Evolutionary conservation across 1,140 invertebrate genomes (phyloP).

Genomic region (Scaptomyza graminum): DNA sequence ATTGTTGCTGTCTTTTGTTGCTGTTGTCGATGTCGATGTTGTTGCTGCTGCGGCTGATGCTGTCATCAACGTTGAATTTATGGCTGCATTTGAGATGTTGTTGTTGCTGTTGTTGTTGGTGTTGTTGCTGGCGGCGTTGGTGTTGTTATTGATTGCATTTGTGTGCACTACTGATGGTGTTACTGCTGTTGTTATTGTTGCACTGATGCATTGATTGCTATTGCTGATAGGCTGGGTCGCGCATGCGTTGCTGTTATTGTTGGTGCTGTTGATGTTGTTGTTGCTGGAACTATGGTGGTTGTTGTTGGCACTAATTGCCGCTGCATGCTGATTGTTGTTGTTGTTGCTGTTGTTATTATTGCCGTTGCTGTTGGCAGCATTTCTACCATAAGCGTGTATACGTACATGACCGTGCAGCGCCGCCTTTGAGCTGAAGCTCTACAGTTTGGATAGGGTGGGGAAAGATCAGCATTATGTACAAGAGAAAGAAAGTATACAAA

Average conservation of each 20-base stretch:
- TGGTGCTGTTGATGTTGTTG: slow-evolving; percentile 35
- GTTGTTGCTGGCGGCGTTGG: slow-evolving; percentile 32
- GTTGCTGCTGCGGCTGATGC: neutral
- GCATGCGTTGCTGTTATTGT: slow-evolving; percentile 44
- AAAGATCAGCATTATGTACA: slow-evolving; percentile 58
- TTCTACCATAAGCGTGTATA: slow-evolving; percentile 86
- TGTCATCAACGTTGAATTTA: neutral
- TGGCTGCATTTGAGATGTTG: slow-evolving; percentile 11
- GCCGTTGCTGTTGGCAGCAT: slow-evolving; percentile 57
- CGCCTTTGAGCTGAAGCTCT: slow-evolving; percentile 92
- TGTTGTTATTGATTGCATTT: slow-evolving; percentile 23
- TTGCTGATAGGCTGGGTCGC: slow-evolving; percentile 19
- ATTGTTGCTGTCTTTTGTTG: slow-evolving; percentile 27
- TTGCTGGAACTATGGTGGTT: slow-evolving; percentile 26
- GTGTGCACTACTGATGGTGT: slow-evolving; percentile 15
- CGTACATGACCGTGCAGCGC: slow-evolving; percentile 91
- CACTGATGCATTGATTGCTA: slow-evolving; percentile 25
- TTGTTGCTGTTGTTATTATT: slow-evolving; percentile 51
- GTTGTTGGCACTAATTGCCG: slow-evolving; percentile 39
- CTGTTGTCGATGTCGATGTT: slow-evolving; percentile 4
- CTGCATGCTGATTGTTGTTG: slow-evolving; percentile 49
- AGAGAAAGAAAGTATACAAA: slow-evolving; percentile 49
- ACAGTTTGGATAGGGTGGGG: slow-evolving; percentile 76
- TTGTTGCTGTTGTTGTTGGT: slow-evolving; percentile 4
- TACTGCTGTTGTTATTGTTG: slow-evolving; percentile 42